These are phyloP conservation scores for Clitarchus hookeri DNA, from an alignment of 2,888 invertebrate species.

Conservation along the genomic window DNA sequence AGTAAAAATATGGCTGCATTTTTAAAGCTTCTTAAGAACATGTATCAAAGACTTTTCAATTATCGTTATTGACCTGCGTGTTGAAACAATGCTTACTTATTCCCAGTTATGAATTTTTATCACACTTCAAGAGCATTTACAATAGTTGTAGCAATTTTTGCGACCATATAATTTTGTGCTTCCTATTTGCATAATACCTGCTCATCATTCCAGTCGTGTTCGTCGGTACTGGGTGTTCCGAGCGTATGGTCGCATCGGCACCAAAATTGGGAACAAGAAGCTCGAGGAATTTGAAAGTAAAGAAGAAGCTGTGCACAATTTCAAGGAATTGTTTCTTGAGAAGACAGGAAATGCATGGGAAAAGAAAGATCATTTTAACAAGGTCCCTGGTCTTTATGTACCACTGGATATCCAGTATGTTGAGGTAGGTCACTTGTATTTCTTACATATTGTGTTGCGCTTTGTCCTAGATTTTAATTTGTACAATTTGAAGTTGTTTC, in stretches of 20 bases:
- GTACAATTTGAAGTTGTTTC: too few relatives aligned
- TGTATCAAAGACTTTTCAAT: too few relatives aligned
- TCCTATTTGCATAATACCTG: background rate
- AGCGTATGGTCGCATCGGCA: slow-evolving; percentile 97
- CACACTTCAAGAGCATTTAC: too few relatives aligned
- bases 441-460: background rate
- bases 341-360: slow-evolving; percentile 85
- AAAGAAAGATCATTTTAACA: slow-evolving; percentile 66
- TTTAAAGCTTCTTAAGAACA: too few relatives aligned
- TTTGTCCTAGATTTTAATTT: too few relatives aligned
- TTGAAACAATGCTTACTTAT: too few relatives aligned
- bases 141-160: too few relatives aligned
- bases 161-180: too few relatives aligned
- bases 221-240: slow-evolving; percentile 71
- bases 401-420: slow-evolving; percentile 92
- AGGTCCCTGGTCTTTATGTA: slow-evolving; percentile 74
- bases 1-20: too few relatives aligned
- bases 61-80: too few relatives aligned
- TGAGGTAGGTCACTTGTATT: slow-evolving; percentile 51
- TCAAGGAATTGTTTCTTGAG: slow-evolving; percentile 70
- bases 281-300: slow-evolving; percentile 58
- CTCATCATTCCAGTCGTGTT: background rate
- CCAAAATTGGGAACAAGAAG: slow-evolving; percentile 81
- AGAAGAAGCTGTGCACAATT: slow-evolving; percentile 64
- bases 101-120: too few relatives aligned